Evolutionary conservation across 2,113 vertebrate species (phyloP).

Genomic region (Acrocephalus arundinaceus): DNA sequence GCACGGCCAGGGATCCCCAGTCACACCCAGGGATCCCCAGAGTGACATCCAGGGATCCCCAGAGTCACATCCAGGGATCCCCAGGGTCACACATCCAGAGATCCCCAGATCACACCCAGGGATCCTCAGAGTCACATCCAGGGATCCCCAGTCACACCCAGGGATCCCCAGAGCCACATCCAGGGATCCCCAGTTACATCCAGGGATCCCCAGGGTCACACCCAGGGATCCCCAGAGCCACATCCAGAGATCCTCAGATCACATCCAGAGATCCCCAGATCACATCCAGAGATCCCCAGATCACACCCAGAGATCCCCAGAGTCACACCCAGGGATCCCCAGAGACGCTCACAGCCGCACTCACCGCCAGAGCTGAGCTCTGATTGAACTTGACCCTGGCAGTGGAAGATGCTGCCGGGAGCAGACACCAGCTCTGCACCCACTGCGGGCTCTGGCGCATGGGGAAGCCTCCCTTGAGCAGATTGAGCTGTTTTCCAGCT

Average conservation of each 20-base stretch:
- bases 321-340: background rate
- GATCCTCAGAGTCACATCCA: background rate
- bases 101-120: background rate
- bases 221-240: background rate
- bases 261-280: background rate
- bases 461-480: background rate
- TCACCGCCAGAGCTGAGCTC: background rate
- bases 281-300: background rate
- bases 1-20: no score
- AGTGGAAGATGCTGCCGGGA: background rate
- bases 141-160: background rate
- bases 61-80: no score
- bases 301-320: background rate
- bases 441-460: background rate
- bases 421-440: background rate
- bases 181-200: background rate
- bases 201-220: background rate
- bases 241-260: no score
- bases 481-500: conserved; percentile 18
- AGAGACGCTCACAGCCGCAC: background rate
- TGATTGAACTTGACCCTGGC: rapidly evolving
- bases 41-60: no score
- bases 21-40: no score
- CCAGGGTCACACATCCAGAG: no score
- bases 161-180: background rate